Evolutionary conservation across 2,888 invertebrate species (phyloP), one percentile per base, ranked within the genome.

Genomic region (Andrena trimmerana): DNA sequence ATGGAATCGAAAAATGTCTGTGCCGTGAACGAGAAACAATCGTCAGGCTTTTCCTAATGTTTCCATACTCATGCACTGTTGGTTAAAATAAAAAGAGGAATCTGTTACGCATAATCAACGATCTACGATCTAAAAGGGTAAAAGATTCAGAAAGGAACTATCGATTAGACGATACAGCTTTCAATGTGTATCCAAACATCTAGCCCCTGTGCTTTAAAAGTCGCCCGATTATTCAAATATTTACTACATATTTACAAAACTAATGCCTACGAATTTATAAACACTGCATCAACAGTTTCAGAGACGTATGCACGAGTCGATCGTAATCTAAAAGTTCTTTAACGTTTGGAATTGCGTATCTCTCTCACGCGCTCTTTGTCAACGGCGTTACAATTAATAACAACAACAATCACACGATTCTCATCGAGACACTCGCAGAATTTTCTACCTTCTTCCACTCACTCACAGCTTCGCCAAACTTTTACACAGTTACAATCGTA

Each of bases 171-270:
- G 68, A 52, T 52, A 52, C 27, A 54, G 24, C 29, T 72, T 65
- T 24, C 59, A 54, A 60, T 31, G 52, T 60, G 24, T 59, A 29
- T 84, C 74, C 68, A 72, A 86, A 86, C 84, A 87, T 81, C 81
- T 76, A 85, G 78, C 76, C 82, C 86, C 82, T 70, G 70, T 68
- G 33, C 79, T 81, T 81, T 75, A 33, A 65, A 72, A 81, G 78
- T 78, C 62, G 36, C 80, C 78, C 57, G 16, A 67, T 52, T 60
- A 33, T 13, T 20, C 20, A 8, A 20, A 59, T 52, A 59, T 67
- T 69, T 20, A 13, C 68, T 67, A 67, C 27, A 1, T 68, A 88
- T 89, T 63, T 81, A 90, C 76, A 84, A 78, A 57, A 52, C 31
- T 62, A 54, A 7, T 27, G 13, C 31, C 16, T 63, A 62, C 33